phyloP scores from a whole-genome alignment of 2,888 invertebrate species.

The Coecobrya sp. region DNA sequence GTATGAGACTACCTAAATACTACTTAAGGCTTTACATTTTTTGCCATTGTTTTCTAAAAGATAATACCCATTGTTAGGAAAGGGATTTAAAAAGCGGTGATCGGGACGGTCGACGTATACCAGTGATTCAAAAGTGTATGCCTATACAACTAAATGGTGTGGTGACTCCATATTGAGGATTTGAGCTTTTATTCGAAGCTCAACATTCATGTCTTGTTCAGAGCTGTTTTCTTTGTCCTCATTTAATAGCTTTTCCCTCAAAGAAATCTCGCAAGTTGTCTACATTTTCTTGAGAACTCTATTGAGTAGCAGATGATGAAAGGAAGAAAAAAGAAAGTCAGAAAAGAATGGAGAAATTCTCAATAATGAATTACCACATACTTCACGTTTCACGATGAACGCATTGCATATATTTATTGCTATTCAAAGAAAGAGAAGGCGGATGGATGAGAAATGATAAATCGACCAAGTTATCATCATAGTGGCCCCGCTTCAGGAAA shows the following conservation, averaged over 20 bases:
- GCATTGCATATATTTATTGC: background rate
- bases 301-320: slow-evolving; percentile 15
- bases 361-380: slow-evolving; percentile 20
- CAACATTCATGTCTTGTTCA: slow-evolving; percentile 22
- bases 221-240: slow-evolving; percentile 38
- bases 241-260: slow-evolving; percentile 45
- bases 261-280: slow-evolving; percentile 26
- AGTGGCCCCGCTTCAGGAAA: background rate
- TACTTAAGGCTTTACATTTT: too few species aligned
- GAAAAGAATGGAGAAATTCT: slow-evolving; percentile 12
- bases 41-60: too few species aligned
- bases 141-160: background rate
- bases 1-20: too few species aligned
- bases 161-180: background rate
- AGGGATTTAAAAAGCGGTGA: too few species aligned
- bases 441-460: background rate
- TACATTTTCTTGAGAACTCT: slow-evolving; percentile 16
- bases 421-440: background rate
- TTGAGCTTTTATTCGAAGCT: slow-evolving; percentile 15
- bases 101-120: too few species aligned
- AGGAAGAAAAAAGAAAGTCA: background rate
- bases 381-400: background rate
- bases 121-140: too few species aligned
- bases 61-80: too few species aligned
- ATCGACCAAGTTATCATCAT: background rate